phyloP scores from a whole-genome alignment of 2,113 vertebrate genomes.

The Willisornis vidua region DNA sequence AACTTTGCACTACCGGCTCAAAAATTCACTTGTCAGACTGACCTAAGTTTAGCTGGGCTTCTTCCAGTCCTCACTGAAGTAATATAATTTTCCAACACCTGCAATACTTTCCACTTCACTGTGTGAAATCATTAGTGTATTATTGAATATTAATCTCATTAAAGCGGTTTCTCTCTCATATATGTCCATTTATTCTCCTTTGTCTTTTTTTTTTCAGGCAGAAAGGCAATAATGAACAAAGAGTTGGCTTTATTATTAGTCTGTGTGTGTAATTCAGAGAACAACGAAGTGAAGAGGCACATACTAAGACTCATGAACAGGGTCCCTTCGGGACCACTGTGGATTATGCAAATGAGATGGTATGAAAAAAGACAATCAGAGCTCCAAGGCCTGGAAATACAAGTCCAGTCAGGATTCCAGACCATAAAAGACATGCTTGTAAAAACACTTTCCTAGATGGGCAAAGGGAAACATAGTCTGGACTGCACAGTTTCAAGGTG shows the following conservation, averaged over 20 bases:
- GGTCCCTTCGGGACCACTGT: background rate
- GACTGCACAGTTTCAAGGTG: background rate
- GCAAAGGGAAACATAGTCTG: background rate
- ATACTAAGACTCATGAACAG: background rate
- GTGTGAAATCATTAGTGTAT: background rate
- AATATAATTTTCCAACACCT: background rate
- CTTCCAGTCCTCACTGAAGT: background rate
- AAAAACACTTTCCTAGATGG: background rate
- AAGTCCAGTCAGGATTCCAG: background rate
- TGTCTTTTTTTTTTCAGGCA: background rate
- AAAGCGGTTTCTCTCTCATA: background rate
- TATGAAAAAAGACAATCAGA: background rate
- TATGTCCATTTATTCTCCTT: background rate
- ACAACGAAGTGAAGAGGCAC: background rate
- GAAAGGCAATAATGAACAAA: background rate
- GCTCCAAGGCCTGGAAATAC: background rate
- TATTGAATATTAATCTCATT: background rate
- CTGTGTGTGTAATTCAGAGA: background rate
- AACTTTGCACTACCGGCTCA: background rate
- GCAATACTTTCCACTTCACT: background rate
- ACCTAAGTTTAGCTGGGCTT: background rate
- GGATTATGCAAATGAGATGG: background rate
- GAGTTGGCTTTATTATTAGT: background rate
- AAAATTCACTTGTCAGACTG: conserved; percentile 1
- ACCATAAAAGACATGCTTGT: background rate